phyloP scores from a whole-genome alignment of 1,140 invertebrate species.

The Drosophila rufa region DNA sequence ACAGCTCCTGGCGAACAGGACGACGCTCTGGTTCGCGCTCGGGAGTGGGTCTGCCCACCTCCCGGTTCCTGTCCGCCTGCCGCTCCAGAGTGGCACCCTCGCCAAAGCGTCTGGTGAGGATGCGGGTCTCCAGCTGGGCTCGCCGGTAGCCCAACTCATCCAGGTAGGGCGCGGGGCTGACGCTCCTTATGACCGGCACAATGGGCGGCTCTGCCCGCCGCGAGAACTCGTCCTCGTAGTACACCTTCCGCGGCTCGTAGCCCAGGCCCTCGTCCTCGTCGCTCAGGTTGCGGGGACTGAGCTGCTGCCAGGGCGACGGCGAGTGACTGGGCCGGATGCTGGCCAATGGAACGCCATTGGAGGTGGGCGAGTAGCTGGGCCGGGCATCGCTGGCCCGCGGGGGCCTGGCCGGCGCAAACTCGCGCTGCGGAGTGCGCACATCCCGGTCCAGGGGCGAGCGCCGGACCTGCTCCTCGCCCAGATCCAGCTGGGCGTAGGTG shows the following conservation, averaged over 20 bases:
- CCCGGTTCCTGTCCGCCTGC: conserved; percentile 28
- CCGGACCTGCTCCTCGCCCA: conserved; percentile 55
- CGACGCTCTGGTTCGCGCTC: conserved; percentile 59
- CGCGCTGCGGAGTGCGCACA: conserved; percentile 64
- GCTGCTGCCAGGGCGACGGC: conserved; percentile 80
- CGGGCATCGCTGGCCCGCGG: conserved; percentile 55
- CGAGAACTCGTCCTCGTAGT: conserved; percentile 78
- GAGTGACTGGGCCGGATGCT: conserved; percentile 55
- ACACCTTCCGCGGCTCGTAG: conserved; percentile 86
- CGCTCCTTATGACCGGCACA: conserved; percentile 77
- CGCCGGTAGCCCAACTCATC: conserved; percentile 89
- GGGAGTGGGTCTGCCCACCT: conserved; percentile 29
- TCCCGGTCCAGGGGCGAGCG: conserved; percentile 41
- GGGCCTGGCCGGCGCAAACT: conserved; percentile 53
- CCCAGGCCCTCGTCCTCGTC: conserved; percentile 92
- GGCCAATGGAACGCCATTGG: conserved; percentile 40
- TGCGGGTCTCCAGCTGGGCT: conserved; percentile 90
- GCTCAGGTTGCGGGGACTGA: conserved; percentile 80
- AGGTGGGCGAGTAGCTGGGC: conserved; percentile 55
- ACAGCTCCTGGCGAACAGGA: conserved; percentile 54
- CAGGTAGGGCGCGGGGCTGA: conserved; percentile 86
- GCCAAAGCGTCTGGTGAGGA: conserved; percentile 77
- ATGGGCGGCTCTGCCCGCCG: conserved; percentile 78
- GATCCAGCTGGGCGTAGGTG: conserved; percentile 91
- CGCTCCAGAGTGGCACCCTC: conserved; percentile 67